Base-by-base conservation (phyloP, 2,113 vertebrate species). In the Corythoichthys haematopterus region DNA sequence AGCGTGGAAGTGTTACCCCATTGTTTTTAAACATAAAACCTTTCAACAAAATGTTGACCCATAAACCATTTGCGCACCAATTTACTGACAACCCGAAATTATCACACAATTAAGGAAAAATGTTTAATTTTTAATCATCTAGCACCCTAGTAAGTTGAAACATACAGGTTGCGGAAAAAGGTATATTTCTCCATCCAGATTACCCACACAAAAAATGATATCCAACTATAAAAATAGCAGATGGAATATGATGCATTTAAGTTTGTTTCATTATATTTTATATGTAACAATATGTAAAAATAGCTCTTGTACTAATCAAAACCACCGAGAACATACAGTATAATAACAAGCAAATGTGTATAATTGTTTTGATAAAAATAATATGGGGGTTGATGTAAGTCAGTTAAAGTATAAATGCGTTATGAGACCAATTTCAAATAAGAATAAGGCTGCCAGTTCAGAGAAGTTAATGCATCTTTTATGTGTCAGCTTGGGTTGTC, bases 401-500 rank as follows among this genome's bases (percentile, higher is more conserved):
- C 13, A 1, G 55, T 36, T 52, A 8, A 52, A n/a, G 50, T n/a
- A 14, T 57, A n/a, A 47, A 80, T 56, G 76, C 82, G 70, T 80
- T 64, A 64, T 50, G 74, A 68, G 65, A 62, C 45, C 72, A 74
- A 68, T 79, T 66, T 88, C 72, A 75, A 87, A 84, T 82, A 80
- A 79, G 73, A 16, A 62, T 46, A 62, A 62, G 40, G 5, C 77
- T 72, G 57, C 51, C 37, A 70, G 68, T 48, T 82, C 68, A 78
- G 74, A 71, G 77, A 16, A 52, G 64, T 80, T 80, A 81, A 81
- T 87, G 69, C 77, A 86, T 85, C 72, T 84, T 86, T 83, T 88
- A 84, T 68, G 67, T 76, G 80, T 80, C 82, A 81, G 82, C 85
- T 92, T 84, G 74, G 90, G 80, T 92, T 91, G 90, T 91, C 91